phyloP scores from a whole-genome alignment of 2,888 invertebrate species.

The Agonopterix subpropinquella region DNA sequence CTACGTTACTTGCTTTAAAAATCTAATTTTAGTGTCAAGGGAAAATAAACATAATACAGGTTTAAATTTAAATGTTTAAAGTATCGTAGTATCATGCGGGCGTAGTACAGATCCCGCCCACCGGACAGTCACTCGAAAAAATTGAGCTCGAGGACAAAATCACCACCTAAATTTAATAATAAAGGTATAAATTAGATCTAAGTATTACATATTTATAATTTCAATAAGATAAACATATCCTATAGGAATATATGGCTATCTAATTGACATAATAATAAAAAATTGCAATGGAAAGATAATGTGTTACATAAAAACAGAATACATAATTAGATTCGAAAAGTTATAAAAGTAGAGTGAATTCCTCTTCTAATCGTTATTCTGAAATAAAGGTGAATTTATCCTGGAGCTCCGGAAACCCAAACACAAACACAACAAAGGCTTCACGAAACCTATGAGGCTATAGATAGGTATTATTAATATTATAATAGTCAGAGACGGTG shows the following conservation, averaged over 20 bases:
- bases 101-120: conserved; percentile 45
- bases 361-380: background rate
- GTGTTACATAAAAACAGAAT: no score
- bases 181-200: no score
- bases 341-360: background rate
- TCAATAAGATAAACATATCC: no score
- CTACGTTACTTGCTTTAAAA: conserved; percentile 29
- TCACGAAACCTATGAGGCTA: conserved; percentile 38
- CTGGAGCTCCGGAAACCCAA: conserved; percentile 42
- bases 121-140: conserved; percentile 41
- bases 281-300: no score
- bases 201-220: no score
- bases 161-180: conserved; percentile 10
- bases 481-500: conserved; percentile 23
- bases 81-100: conserved; percentile 43
- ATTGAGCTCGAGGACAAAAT: conserved; percentile 40
- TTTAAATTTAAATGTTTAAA: conserved; percentile 5
- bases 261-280: no score
- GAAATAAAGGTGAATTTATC: conserved; percentile 27
- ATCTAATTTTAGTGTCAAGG: no score
- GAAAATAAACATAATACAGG: no score
- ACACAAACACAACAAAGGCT: conserved; percentile 45
- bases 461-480: conserved; percentile 21
- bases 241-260: no score
- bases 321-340: background rate